Evolutionary conservation across 2,797 vertebrate species (phyloP).

Genomic region (Euphonia xanthogaster): DNA sequence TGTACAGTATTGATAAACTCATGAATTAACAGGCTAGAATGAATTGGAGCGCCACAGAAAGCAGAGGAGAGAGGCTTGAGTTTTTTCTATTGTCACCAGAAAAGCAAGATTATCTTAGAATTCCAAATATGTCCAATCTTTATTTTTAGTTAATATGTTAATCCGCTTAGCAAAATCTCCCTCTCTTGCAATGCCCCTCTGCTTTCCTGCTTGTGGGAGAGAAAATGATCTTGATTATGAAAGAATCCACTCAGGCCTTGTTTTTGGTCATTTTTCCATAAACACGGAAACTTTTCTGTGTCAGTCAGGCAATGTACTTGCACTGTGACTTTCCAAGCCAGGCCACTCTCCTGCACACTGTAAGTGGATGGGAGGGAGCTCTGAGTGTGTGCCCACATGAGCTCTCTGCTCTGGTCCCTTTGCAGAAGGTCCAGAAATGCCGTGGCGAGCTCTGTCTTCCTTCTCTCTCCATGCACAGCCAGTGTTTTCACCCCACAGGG

Average conservation of each 20-base stretch:
- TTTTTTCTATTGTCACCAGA: background rate
- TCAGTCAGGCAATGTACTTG: background rate
- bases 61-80: background rate
- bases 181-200: background rate
- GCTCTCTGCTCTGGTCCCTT: background rate
- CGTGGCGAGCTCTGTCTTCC: background rate
- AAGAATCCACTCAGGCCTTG: background rate
- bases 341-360: rapidly evolving
- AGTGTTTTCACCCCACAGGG: background rate
- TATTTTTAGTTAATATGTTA: slow-evolving; percentile 60
- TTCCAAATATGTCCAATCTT: slow-evolving; percentile 56
- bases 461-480: background rate
- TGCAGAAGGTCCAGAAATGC: background rate
- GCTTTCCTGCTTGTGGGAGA: background rate
- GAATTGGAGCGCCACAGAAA: background rate
- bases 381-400: rapidly evolving
- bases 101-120: slow-evolving; percentile 46
- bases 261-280: background rate
- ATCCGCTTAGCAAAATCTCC: slow-evolving; percentile 56
- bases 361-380: background rate
- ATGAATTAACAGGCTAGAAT: background rate
- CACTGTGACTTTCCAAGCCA: background rate
- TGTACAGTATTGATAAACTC: background rate
- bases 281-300: background rate
- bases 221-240: slow-evolving; percentile 19